phyloP scores from a whole-genome alignment of 2,888 invertebrate genomes.

The Polymixis flavicincta region DNA sequence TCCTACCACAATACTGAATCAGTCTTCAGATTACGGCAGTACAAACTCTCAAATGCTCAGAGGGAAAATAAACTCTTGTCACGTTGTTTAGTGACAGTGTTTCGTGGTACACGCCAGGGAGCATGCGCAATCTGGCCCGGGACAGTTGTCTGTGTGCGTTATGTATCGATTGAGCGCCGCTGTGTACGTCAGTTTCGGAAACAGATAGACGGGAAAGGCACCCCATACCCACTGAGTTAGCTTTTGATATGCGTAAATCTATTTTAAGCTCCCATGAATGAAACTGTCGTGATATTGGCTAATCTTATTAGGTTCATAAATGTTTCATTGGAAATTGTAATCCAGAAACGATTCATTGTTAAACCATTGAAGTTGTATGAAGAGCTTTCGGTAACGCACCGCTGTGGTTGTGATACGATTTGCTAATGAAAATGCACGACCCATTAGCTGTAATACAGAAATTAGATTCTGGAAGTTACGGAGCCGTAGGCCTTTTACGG shows the following conservation, averaged over 20 bases:
- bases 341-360: constrained; percentile 34
- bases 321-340: constrained; percentile 25
- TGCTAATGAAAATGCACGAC: constrained; percentile 33
- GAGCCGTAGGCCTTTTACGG: constrained; percentile 10
- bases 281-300: constrained; percentile 65
- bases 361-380: constrained; percentile 19
- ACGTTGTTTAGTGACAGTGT: constrained; percentile 73
- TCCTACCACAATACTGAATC: constrained; percentile 78
- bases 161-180: constrained; percentile 85
- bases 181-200: constrained; percentile 87
- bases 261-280: constrained; percentile 82
- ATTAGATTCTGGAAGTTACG: constrained; percentile 39
- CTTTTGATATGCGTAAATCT: constrained; percentile 80
- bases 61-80: constrained; percentile 56
- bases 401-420: constrained; percentile 28
- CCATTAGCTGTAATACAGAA: constrained; percentile 32
- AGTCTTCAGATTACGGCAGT: constrained; percentile 65
- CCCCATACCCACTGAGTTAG: constrained; percentile 65
- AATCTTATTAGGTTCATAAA: constrained; percentile 41
- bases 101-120: constrained; percentile 79
- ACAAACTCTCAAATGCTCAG: constrained; percentile 41
- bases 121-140: constrained; percentile 80
- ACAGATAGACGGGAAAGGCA: constrained; percentile 77
- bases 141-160: constrained; percentile 82
- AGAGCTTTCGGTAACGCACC: constrained; percentile 20